Evolutionary conservation across 2,113 vertebrate species (phyloP).

Genomic region (Holacanthus passer): DNA sequence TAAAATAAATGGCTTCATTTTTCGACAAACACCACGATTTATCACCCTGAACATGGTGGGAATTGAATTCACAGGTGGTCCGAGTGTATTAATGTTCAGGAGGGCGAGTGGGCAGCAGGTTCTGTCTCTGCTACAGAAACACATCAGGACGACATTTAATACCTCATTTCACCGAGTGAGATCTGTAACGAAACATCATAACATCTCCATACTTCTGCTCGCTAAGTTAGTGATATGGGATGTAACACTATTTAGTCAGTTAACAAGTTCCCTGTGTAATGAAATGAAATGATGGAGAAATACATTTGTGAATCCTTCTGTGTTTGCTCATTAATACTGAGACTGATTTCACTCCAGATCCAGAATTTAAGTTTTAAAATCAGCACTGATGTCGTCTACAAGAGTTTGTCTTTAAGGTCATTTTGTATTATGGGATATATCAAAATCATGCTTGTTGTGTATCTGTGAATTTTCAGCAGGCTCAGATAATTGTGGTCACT

Average conservation of each 20-base stretch:
- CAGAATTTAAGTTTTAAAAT: background rate
- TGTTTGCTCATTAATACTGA: too few relatives aligned
- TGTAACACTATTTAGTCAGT: too few relatives aligned
- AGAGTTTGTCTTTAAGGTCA: background rate
- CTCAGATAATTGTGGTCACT: background rate
- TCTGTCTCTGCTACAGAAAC: slow-evolving; percentile 13
- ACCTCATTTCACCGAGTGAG: background rate
- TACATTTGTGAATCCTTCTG: too few relatives aligned
- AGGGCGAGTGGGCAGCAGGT: slow-evolving; percentile 18
- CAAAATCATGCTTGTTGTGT: background rate
- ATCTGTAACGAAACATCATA: background rate
- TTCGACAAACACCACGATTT: slow-evolving; percentile 38
- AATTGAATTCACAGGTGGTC: slow-evolving; percentile 55
- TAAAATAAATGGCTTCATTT: slow-evolving; percentile 51
- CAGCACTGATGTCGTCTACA: too few relatives aligned
- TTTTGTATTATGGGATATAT: background rate
- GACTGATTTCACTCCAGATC: too few relatives aligned
- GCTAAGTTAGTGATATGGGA: too few relatives aligned
- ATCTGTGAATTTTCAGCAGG: slow-evolving; percentile 4
- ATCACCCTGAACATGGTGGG: slow-evolving; percentile 39
- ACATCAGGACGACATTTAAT: background rate
- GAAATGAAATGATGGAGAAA: too few relatives aligned
- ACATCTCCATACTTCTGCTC: background rate
- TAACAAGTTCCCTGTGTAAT: too few relatives aligned
- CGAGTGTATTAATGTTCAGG: slow-evolving; percentile 42